Conservation (phyloP, 1,140 invertebrate genomes). For the Manduca sexta region DNA sequence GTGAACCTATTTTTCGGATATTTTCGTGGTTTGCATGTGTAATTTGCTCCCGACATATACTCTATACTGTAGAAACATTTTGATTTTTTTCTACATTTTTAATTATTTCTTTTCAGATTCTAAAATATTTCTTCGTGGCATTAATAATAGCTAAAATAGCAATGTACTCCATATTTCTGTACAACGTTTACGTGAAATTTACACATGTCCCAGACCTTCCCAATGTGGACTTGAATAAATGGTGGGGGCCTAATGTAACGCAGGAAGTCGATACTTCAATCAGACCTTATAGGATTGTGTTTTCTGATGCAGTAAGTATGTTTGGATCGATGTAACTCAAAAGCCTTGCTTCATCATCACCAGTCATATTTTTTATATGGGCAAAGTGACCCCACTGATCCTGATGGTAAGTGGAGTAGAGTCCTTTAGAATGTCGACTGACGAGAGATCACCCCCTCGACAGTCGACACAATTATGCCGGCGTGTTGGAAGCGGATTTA, state of each 20-base stretch:
- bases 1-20: background rate
- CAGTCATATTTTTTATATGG: too few species aligned
- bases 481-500: too few species aligned
- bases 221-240: slow-evolving; percentile 32
- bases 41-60: background rate
- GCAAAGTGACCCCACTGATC: too few species aligned
- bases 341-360: too few species aligned
- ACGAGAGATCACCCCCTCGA: too few species aligned
- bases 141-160: background rate
- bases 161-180: background rate
- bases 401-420: too few species aligned
- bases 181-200: slow-evolving; percentile 21
- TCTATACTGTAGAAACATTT: background rate
- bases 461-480: too few species aligned
- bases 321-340: too few species aligned
- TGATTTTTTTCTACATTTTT: background rate
- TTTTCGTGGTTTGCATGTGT: too few species aligned
- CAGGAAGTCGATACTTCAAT: slow-evolving; percentile 31
- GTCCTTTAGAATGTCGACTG: too few species aligned
- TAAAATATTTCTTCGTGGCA: background rate
- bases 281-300: slow-evolving; percentile 40
- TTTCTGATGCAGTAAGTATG: slow-evolving; percentile 46
- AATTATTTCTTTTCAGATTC: background rate
- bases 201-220: slow-evolving; percentile 36
- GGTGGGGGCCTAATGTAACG: slow-evolving; percentile 39